phyloP scores from a whole-genome alignment of 2,113 vertebrate genomes.

The Mellivora capensis region DNA sequence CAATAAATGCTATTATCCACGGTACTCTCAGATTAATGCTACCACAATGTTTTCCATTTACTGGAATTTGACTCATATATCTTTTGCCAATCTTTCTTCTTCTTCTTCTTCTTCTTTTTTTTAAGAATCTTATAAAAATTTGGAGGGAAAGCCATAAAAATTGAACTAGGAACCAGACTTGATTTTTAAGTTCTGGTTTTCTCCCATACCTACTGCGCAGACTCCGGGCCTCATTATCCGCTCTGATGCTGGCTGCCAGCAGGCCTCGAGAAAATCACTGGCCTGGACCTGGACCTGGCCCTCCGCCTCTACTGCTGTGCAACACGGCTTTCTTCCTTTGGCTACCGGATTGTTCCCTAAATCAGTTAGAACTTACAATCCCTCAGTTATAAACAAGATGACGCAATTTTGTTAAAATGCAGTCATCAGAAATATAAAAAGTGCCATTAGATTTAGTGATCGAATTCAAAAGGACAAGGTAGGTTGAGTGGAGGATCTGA shows the following conservation, averaged over 20 bases:
- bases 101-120: not conserved
- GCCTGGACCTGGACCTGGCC: not conserved
- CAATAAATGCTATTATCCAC: not conserved
- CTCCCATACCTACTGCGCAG: not conserved
- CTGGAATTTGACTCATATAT: not conserved
- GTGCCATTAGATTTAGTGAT: not conserved
- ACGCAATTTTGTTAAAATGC: not conserved
- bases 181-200: not conserved
- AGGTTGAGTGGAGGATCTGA: not conserved
- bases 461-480: not conserved
- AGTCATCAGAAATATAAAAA: not conserved
- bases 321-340: not conserved
- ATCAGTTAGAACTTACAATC: not conserved
- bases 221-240: not conserved
- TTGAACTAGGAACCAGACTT: not conserved
- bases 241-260: accelerated
- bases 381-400: not conserved
- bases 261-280: not conserved
- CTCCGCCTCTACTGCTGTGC: not conserved
- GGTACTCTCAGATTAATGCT: not conserved
- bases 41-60: not conserved
- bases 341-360: not conserved
- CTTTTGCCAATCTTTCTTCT: not conserved
- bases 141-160: not conserved
- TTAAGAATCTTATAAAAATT: not conserved